A percentile compares a stretch with the other conserved stretches of the same genome.
Conservation (phyloP, 2,113 vertebrate genomes). For the Loxodonta africana region DNA sequence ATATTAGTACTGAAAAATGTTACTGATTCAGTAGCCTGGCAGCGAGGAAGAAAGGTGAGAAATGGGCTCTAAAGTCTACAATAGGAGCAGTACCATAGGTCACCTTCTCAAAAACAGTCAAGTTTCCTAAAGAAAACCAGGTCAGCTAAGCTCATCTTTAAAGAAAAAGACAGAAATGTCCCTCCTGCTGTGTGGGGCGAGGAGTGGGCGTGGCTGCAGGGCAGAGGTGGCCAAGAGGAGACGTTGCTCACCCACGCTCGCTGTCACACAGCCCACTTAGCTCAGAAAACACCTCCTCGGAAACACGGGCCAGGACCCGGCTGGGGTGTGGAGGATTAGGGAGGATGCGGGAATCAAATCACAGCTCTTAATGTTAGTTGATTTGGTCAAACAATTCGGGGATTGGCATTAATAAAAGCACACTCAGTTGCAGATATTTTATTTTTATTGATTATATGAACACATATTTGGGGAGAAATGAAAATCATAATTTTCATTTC, state of each 20-base stretch:
- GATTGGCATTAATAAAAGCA: background rate
- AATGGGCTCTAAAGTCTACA: conserved; percentile 5
- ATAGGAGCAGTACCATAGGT: background rate
- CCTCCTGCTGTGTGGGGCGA: background rate
- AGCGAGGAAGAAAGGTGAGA: background rate
- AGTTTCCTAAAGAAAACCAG: background rate
- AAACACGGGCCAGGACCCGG: background rate
- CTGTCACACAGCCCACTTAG: fast-evolving
- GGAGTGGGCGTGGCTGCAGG: too few species aligned
- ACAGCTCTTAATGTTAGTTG: background rate
- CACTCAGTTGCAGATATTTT: background rate
- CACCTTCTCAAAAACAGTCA: background rate
- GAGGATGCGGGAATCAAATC: background rate
- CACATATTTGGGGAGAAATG: background rate
- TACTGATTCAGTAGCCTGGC: conserved; percentile 39
- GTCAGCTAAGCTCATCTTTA: background rate
- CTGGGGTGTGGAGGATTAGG: background rate
- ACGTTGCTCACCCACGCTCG: fast-evolving
- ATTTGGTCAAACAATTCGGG: background rate
- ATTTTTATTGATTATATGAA: background rate
- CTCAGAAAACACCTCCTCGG: background rate
- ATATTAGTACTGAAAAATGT: background rate
- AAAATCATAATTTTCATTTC: background rate
- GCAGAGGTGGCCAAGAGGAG: background rate
- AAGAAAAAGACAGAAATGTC: background rate